A percentile compares a stretch with the other conserved stretches of the same genome.
phyloP scores from a whole-genome alignment of 1,140 invertebrate species.

The Rhopalosiphum maidis region DNA sequence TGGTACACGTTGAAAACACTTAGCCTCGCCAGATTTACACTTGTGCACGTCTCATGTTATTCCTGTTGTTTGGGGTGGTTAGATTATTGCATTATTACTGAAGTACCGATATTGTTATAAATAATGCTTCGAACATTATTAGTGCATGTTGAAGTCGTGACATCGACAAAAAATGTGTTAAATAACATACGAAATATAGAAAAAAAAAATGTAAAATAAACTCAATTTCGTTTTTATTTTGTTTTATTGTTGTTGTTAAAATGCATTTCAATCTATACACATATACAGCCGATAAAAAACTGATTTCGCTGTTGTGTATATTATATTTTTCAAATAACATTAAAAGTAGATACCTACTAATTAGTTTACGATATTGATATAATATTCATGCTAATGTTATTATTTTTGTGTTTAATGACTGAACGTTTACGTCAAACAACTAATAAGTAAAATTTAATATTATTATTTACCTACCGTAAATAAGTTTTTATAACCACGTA shows the following conservation, averaged over 20 bases:
- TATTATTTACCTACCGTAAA: not conserved
- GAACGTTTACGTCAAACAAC: not conserved
- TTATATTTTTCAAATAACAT: too few species aligned
- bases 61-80: not conserved
- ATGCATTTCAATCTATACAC: not conserved
- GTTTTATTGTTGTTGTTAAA: too few species aligned
- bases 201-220: not conserved
- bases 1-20: not conserved
- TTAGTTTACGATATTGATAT: not conserved
- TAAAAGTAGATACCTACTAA: not conserved
- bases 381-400: not conserved
- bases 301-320: not conserved
- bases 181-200: not conserved
- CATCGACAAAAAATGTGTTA: not conserved
- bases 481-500: not conserved
- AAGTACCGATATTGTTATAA: not conserved
- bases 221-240: too few species aligned
- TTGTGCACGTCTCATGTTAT: not conserved
- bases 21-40: not conserved
- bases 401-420: not conserved
- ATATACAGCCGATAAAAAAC: not conserved
- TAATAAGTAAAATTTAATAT: not conserved
- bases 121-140: not conserved
- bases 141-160: not conserved
- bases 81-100: not conserved